Conservation (phyloP, 2,888 invertebrate genomes). For the Tiliacea citrago region DNA sequence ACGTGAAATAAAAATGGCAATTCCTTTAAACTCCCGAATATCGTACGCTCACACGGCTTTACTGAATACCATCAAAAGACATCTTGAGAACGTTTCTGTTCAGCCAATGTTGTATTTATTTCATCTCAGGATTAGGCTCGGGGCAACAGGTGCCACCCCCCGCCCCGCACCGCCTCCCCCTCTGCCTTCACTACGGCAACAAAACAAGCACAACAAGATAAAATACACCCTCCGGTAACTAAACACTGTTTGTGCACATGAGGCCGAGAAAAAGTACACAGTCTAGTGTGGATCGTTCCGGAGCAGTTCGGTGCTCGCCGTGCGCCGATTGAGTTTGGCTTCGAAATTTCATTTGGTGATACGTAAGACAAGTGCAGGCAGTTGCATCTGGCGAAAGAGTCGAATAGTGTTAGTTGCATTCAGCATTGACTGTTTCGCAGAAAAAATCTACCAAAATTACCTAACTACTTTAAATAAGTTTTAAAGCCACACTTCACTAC, state of each 20-base stretch:
- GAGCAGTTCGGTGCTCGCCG: conserved; percentile 19
- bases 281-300: conserved; percentile 47
- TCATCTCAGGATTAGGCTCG: conserved; percentile 87
- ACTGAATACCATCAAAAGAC: conserved; percentile 71
- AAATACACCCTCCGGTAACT: conserved; percentile 76
- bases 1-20: conserved; percentile 59
- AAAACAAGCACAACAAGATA: conserved; percentile 83
- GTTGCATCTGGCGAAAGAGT: conserved; percentile 1
- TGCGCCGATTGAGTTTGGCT: conserved; percentile 42
- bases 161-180: conserved; percentile 54
- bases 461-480: too few species aligned
- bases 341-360: conserved; percentile 52
- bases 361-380: conserved; percentile 24
- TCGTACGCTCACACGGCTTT: conserved; percentile 58
- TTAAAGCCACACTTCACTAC: not conserved
- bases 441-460: not conserved
- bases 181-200: conserved; percentile 60
- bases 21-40: conserved; percentile 66
- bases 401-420: not conserved
- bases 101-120: conserved; percentile 86
- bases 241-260: conserved; percentile 81
- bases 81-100: conserved; percentile 71
- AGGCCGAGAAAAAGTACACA: conserved; percentile 78
- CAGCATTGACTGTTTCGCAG: not conserved
- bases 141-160: conserved; percentile 85